Conservation (phyloP, 2,113 vertebrate species). For the Notechis scutatus region DNA sequence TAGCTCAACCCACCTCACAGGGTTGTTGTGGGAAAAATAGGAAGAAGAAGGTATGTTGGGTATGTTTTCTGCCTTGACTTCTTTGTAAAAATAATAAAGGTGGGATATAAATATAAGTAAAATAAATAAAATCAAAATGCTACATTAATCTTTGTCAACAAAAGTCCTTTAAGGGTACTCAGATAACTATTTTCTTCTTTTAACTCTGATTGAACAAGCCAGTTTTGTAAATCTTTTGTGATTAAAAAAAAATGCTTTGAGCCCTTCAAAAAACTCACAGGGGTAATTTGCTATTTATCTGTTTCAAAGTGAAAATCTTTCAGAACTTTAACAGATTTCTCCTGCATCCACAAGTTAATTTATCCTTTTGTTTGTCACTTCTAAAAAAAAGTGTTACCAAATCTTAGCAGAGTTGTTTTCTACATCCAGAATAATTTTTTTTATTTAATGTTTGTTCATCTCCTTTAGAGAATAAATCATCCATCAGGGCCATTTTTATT, state of each 20-base stretch:
- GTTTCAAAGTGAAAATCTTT: neutral
- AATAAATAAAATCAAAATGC: neutral
- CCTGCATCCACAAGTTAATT: neutral
- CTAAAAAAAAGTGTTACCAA: neutral
- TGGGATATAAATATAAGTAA: neutral
- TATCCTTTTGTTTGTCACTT: neutral
- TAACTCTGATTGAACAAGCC: neutral
- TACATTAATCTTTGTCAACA: neutral
- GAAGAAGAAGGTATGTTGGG: neutral
- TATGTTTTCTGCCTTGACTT: neutral
- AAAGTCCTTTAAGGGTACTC: neutral
- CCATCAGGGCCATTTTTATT: neutral
- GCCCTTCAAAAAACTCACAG: neutral
- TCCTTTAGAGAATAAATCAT: neutral
- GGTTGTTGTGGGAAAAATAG: neutral
- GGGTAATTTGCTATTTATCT: neutral
- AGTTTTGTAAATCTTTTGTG: neutral
- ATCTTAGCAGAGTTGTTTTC: neutral
- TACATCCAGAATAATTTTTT: neutral
- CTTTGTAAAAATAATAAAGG: neutral
- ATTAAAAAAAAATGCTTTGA: neutral
- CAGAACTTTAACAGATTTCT: neutral
- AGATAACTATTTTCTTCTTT: neutral
- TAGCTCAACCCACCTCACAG: neutral
- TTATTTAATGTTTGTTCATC: neutral